Evolutionary conservation across 2,797 vertebrate species (phyloP).

Genomic region (Babyrousa celebensis): DNA sequence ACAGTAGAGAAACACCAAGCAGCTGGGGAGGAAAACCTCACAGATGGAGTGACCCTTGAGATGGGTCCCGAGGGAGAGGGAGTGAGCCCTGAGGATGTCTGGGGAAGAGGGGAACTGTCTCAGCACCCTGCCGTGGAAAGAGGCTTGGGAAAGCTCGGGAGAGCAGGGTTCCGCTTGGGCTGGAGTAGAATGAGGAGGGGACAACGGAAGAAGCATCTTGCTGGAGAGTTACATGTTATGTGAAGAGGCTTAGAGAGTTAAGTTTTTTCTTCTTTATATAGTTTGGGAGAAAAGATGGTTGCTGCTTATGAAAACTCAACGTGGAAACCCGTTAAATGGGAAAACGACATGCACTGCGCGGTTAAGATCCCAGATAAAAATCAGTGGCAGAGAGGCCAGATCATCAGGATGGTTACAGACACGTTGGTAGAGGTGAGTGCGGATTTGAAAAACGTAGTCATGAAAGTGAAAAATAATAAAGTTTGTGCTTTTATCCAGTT

Average conservation of each 20-base stretch:
- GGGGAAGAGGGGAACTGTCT: not conserved
- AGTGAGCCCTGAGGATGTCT: not conserved
- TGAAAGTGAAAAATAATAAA: slow-evolving; percentile 18
- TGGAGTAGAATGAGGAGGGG: not conserved
- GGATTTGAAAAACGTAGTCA: not conserved
- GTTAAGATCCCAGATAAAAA: slow-evolving; percentile 91
- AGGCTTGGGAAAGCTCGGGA: not conserved
- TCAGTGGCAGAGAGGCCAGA: slow-evolving; percentile 94
- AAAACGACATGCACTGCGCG: slow-evolving; percentile 93
- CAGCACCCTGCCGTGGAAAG: not conserved
- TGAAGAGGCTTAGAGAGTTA: slow-evolving; percentile 47
- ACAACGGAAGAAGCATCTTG: not conserved
- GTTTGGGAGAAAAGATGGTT: slow-evolving; percentile 93
- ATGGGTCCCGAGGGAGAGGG: not conserved
- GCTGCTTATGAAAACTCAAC: slow-evolving; percentile 90
- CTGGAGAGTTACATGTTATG: slow-evolving; percentile 20
- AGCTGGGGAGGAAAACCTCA: not conserved
- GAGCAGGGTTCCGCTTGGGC: not conserved
- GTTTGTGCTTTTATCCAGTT: slow-evolving; percentile 58
- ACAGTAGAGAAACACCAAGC: not conserved
- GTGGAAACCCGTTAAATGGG: slow-evolving; percentile 91
- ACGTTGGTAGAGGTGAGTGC: slow-evolving; percentile 93
- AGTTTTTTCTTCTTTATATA: slow-evolving; percentile 83
- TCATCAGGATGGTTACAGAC: slow-evolving; percentile 91
- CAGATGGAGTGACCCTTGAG: not conserved